Evolutionary conservation across 2,888 invertebrate species (phyloP), one percentile per base, ranked within the genome.

Genomic region (Eucera pruinosa): DNA sequence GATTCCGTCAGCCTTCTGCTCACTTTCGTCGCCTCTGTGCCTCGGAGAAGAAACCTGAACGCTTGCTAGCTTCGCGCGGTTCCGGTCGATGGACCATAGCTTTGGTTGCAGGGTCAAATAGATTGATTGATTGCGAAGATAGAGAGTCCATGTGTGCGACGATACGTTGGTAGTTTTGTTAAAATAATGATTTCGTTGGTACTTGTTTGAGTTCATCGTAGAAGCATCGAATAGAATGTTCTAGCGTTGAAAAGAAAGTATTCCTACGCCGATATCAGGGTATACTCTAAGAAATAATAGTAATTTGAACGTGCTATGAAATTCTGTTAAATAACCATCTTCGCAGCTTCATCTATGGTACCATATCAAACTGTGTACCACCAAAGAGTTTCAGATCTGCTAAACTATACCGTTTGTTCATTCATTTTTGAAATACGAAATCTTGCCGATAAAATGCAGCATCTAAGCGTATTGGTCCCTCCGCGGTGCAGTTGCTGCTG

Each of bases 1-100:
- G 77, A 80, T 50, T 76, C 71, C 27, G 30, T 25, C 6, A 5
- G 11, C 48, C 45, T 64, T 67, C 67, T 20, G 9, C 50, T 66
- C 54, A n/a, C 43, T 25, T 45, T 27, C 66, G 9, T 25, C n/a
- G 25, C 52, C 11, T 13, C n/a, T 4, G 15, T 9, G 15, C 23
- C n/a, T 4, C 25, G 18, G 0, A n/a, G 20, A 69, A 62, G 52
- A 36, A 45, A 18, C 54, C 15, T 7, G 27, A 1, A 36, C 27
- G 27, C 33, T 47, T n/a, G 47, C 15, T n/a, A 30, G 36, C 13
- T 36, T 9, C 11, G 0, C 25, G 7, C 4, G 27, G 50, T 20
- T 20, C 11, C 18, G 0, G 3, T 27, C 23, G 36, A 6, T 25
- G 15, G 2, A 27, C 25, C 25, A 6, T 20, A 2, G 11, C 36